Base-by-base conservation (phyloP, 2,113 vertebrate species). In the Sebastes schlegelii region DNA sequence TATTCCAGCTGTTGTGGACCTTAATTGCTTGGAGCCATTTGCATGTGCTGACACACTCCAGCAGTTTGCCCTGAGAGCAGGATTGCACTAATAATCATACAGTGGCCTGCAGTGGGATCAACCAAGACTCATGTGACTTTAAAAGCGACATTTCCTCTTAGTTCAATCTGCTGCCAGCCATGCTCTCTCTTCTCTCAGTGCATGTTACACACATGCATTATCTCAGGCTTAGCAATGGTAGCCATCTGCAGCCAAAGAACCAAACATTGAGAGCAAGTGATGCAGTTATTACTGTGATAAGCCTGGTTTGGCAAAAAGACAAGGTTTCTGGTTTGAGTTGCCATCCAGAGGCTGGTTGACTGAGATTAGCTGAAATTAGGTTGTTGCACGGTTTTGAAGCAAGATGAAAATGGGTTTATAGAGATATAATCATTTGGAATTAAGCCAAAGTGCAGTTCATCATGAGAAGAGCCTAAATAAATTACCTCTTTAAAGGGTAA, bases 161-260 rank as follows among this genome's bases (percentile, higher is more conserved):
- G 48, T 80, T 88, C 84, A 73, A 55, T 85, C 80, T 75, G 75
- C 82, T 64, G 63, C 61, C 64, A 67, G 65, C 67, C 78, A 67
- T 74, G 78, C 46, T 58, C n/a, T 58, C 21, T 49, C 67, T 62
- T n/a, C 58, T 71, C 64, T 81, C 77, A 52, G 46, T 62, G 45
- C 70, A 74, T 74, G 80, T 78, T 66, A 70, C 77, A 63, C 77
- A 64, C 52, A 67, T 79, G 58, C 79, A 72, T 91, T 86, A 93
- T 86, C 87, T 55, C 63, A 43, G 80, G 80, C 85, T 91, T 85
- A 90, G 91, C 67, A 62, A 0, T 72, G 54, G 82, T 43, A 79
- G 74, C 86, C 88, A 91, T 90, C 87, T 91, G 89, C 88, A 87
- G 87, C 79, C 80, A 55, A 2, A 62, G 80, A 80, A 61, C 65